Evolutionary conservation across 2,797 vertebrate genomes (phyloP).

Genomic region (Sebastes taczanowskii): DNA sequence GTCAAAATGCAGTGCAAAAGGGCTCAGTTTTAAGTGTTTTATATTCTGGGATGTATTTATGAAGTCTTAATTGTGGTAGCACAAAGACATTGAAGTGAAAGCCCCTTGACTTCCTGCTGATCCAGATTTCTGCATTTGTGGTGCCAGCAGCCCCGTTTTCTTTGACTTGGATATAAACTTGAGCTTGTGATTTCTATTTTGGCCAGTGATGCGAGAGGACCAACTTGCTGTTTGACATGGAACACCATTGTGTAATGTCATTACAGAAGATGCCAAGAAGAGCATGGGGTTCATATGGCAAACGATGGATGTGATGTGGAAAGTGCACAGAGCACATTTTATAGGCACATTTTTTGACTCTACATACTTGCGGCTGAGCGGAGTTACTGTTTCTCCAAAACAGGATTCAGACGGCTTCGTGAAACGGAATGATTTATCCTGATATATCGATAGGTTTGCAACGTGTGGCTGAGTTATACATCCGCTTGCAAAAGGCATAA

Average conservation of each 20-base stretch:
- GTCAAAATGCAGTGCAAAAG: conserved; percentile 53
- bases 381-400: conserved; percentile 34
- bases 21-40: conserved; percentile 56
- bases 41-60: conserved; percentile 68
- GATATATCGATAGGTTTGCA: conserved; percentile 25
- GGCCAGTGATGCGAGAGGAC: conserved; percentile 54
- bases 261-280: conserved; percentile 61
- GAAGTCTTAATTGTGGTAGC: conserved; percentile 57
- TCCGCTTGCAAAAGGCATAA: background rate
- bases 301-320: conserved; percentile 58
- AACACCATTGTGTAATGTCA: conserved; percentile 68
- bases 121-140: conserved; percentile 45
- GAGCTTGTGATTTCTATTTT: conserved; percentile 60
- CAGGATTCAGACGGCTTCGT: conserved; percentile 30
- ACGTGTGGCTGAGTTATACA: conserved; percentile 9
- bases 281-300: conserved; percentile 70
- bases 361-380: conserved; percentile 53
- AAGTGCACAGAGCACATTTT: conserved; percentile 58
- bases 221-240: conserved; percentile 59
- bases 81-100: conserved; percentile 54
- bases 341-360: conserved; percentile 43
- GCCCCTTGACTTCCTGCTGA: conserved; percentile 54
- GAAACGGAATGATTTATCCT: conserved; percentile 36
- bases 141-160: conserved; percentile 55
- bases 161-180: conserved; percentile 55